phyloP scores from a whole-genome alignment of 2,888 invertebrate genomes.

The Eurytoma adleriae region DNA sequence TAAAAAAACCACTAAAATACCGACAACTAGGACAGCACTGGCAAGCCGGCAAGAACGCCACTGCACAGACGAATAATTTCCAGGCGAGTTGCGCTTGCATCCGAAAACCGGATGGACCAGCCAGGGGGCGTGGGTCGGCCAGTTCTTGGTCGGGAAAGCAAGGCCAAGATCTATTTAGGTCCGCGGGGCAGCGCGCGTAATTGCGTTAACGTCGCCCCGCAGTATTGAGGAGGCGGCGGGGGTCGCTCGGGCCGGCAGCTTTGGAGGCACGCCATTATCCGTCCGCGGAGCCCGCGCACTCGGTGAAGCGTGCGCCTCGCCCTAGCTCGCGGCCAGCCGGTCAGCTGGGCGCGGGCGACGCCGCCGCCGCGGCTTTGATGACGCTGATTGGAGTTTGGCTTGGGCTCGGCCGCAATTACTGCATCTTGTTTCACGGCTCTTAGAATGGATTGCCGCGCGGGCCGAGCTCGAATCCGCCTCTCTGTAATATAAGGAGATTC shows the following conservation, averaged over 20 bases:
- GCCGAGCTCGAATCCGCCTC: not conserved
- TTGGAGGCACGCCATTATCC: conserved; percentile 60
- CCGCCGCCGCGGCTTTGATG: conserved; percentile 65
- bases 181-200: conserved; percentile 61
- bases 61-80: too few species aligned
- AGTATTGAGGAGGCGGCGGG: conserved; percentile 55
- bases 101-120: too few species aligned
- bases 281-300: conserved; percentile 54
- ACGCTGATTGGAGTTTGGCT: conserved; percentile 70
- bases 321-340: conserved; percentile 58
- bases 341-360: conserved; percentile 21
- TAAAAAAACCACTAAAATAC: too few species aligned
- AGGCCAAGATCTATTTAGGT: conserved; percentile 28
- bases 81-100: too few species aligned
- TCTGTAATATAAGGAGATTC: conserved; percentile 18
- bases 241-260: conserved; percentile 13
- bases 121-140: too few species aligned
- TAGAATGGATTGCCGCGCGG: conserved; percentile 43
- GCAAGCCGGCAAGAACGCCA: too few species aligned
- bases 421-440: conserved; percentile 61
- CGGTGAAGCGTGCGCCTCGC: conserved; percentile 59
- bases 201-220: conserved; percentile 67
- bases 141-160: conserved; percentile 5
- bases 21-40: too few species aligned
- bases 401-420: conserved; percentile 63